Evolutionary conservation across 2,113 vertebrate genomes (phyloP).

Genomic region (Misgurnus anguillicaudatus): DNA sequence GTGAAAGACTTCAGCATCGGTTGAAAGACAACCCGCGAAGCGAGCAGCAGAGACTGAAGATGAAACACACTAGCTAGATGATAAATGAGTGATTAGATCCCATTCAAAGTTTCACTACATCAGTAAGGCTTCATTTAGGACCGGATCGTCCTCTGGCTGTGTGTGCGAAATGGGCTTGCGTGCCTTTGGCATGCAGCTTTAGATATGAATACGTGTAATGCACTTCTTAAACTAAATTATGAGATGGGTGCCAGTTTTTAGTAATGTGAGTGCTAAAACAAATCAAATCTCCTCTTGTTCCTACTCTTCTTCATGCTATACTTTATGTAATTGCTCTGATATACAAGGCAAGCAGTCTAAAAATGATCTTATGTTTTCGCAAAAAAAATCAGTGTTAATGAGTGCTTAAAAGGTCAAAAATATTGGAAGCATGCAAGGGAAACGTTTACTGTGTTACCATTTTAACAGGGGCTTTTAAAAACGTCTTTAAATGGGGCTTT

Average conservation of each 20-base stretch:
- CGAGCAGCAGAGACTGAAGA: neutral
- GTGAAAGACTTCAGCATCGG: neutral
- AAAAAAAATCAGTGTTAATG: neutral
- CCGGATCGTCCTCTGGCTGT: neutral
- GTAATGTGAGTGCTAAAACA: slow-evolving; percentile 11
- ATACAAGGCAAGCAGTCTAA: neutral
- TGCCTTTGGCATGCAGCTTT: slow-evolving; percentile 27
- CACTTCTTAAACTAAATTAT: slow-evolving; percentile 30
- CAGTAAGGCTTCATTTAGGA: neutral
- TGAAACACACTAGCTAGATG: neutral
- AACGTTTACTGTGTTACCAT: slow-evolving; percentile 1
- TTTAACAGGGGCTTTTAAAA: neutral
- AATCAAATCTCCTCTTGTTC: neutral
- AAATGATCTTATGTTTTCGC: slow-evolving; percentile 25
- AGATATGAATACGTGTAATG: slow-evolving; percentile 17
- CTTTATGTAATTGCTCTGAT: slow-evolving; percentile 10
- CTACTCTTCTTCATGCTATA: neutral
- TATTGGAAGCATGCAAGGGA: neutral
- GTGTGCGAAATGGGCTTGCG: neutral
- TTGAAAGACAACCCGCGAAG: neutral
- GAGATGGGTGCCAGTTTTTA: neutral
- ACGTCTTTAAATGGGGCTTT: neutral
- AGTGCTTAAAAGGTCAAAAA: slow-evolving; percentile 25
- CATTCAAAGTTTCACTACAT: neutral
- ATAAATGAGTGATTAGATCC: neutral